Conservation (phyloP, 2,797 vertebrate species). For the Mycteria americana region DNA sequence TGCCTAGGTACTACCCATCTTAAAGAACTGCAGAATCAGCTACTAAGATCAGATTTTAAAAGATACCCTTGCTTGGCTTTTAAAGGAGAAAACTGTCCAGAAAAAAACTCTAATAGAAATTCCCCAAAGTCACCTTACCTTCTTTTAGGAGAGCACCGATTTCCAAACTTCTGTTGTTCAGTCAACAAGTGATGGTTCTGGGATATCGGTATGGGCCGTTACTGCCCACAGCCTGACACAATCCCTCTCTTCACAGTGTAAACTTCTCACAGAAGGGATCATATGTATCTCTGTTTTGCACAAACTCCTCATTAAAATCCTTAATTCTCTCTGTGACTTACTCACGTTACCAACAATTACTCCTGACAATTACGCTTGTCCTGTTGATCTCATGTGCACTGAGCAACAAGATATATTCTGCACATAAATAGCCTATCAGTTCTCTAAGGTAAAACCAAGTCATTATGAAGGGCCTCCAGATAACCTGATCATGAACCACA, state of each 20-base stretch:
- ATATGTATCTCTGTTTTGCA: rapidly evolving
- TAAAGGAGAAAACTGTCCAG: background rate
- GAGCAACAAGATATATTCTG: background rate
- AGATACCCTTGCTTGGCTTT: background rate
- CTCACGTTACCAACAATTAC: background rate
- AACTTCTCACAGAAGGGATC: background rate
- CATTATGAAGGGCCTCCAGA: background rate
- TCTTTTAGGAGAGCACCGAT: background rate
- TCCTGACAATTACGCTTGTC: background rate
- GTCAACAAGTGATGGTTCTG: background rate
- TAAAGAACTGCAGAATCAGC: background rate
- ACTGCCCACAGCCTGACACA: background rate
- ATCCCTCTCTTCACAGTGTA: background rate
- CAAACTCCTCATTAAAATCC: background rate
- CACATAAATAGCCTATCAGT: no score
- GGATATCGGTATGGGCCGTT: background rate
- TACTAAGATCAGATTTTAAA: background rate
- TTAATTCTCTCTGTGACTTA: background rate
- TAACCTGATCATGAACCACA: background rate
- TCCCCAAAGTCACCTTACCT: background rate
- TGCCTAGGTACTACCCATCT: no score
- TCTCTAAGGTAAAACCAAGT: background rate
- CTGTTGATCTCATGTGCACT: background rate
- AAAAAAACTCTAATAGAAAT: background rate
- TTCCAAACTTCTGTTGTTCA: background rate